A percentile compares a stretch with the other conserved stretches of the same genome.
These are phyloP conservation scores for Corynorhinus townsendii DNA, from an alignment of 2,113 vertebrate genomes.

Conservation along the genomic window DNA sequence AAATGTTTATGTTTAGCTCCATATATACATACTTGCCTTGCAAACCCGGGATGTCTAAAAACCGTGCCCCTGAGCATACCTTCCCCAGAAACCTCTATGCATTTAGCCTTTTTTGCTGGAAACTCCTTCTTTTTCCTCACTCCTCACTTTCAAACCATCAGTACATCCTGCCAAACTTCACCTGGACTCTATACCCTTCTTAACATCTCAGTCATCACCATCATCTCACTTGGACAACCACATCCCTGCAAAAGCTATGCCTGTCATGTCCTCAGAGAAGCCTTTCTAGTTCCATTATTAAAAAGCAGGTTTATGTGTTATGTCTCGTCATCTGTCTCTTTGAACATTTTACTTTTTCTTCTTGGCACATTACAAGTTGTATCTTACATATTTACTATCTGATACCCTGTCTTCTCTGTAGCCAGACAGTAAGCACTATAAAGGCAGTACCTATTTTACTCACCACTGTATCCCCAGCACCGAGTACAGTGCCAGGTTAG, in stretches of 20 bases:
- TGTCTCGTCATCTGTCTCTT: background rate
- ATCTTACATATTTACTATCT: background rate
- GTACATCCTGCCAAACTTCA: background rate
- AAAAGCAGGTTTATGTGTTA: background rate
- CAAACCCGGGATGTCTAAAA: background rate
- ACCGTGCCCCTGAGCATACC: background rate
- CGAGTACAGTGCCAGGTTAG: background rate
- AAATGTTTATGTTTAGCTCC: background rate
- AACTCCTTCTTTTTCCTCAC: background rate
- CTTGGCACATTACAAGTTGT: background rate
- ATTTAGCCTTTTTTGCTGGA: background rate
- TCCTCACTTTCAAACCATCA: background rate
- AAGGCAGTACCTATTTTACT: background rate
- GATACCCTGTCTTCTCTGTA: background rate
- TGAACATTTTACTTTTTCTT: background rate
- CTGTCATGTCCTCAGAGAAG: background rate
- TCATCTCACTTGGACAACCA: background rate
- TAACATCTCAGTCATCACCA: background rate
- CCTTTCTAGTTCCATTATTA: background rate
- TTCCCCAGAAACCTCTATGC: background rate
- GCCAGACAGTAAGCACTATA: background rate
- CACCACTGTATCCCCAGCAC: background rate
- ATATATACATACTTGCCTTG: background rate
- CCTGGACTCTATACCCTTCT: background rate
- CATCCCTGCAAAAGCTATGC: background rate